Evolutionary conservation across 2,888 invertebrate species (phyloP), one percentile per base, ranked within the genome.

Genomic region (Drosophila borborema): DNA sequence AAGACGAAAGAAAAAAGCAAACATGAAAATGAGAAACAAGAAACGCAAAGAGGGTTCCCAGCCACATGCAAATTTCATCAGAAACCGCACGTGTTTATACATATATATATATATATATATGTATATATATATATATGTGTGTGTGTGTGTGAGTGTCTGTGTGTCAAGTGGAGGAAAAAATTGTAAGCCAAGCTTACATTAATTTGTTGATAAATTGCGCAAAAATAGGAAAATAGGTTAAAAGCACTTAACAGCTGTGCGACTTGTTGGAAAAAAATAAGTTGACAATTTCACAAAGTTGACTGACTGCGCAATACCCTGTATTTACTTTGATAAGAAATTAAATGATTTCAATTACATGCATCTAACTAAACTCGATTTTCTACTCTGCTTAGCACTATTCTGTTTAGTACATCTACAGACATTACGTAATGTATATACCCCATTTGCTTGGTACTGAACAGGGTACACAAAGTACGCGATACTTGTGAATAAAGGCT

Each of bases 121-220:
- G n/a, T 48, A 36, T 34, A 16, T 16, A 58, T 18, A 56, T 20
- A 18, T 45, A n/a, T 64, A 18, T 34, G 40, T 64, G 10, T 53
- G 20, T 69, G 38, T 45, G 28, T 45, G 40, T 49, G 36, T 58
- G n/a, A 69, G 23, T 56, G 46, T 64, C 43, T 76, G 65, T 84
- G 62, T 75, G 70, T 65, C 55, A 74, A 82, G 81, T 72, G 74
- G 60, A 70, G 56, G 65, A 55, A 76, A 74, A 41, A 69, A 70
- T 67, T 81, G 60, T 79, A 70, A 74, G 66, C 81, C 77, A 67
- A 76, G 83, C 89, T 74, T 75, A 89, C 76, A 84, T 89, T 87
- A 87, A 87, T 87, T 82, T 85, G 72, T 87, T 89, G 86, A 88
- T 85, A 85, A 87, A 87, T 87, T 82, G 69, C 77, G 78, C 78